Base-by-base conservation (phyloP, 2,888 invertebrate species). In the Microctonus aethiopoides region DNA sequence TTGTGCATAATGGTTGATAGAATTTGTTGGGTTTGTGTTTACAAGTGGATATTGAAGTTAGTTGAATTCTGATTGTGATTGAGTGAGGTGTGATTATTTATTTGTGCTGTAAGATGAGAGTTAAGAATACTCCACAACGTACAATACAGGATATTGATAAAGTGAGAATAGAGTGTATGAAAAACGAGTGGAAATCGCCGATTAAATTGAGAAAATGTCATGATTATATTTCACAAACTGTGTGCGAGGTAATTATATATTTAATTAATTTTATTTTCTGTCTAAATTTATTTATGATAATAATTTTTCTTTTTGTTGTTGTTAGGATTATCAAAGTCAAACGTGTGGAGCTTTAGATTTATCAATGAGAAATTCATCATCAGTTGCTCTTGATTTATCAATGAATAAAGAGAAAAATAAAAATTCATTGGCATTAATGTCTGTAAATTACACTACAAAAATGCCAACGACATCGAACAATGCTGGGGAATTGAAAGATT, bases 121-220 rank as follows among this genome's bases (percentile, higher is more conserved):
- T 83, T 59, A 85, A 85, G 75, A 79, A 78, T 32, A 67, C 77
- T 16, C 84, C 84, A 10, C 79, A 79, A 26, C 83, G 81, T 29
- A 61, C 11, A 26, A 6, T 29, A 54, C 22, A 51, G 29, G 20
- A 16, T 7, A n/a, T 1, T 46, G 3, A 46, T 20, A 16, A 46
- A 1, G 2, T 20, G n/a, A n/a, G n/a, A n/a, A n/a, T n/a, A n/a
- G n/a, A n/a, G n/a, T n/a, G n/a, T n/a, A n/a, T n/a, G n/a, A n/a
- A n/a, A n/a, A n/a, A 13, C 13, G n/a, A 39, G 39, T 39, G n/a
- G 39, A 39, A n/a, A 4, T 2, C 5, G 6, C 3, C 29, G 7
- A 46, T 22, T 46, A 56, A 62, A 34, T 24, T 16, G 10, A 7
- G 60, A 7, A n/a, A 56, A 66, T 20, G 11, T 10, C 13, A 24